Evolutionary conservation across 2,888 invertebrate species (phyloP).

Genomic region (Lathronympha strigana): DNA sequence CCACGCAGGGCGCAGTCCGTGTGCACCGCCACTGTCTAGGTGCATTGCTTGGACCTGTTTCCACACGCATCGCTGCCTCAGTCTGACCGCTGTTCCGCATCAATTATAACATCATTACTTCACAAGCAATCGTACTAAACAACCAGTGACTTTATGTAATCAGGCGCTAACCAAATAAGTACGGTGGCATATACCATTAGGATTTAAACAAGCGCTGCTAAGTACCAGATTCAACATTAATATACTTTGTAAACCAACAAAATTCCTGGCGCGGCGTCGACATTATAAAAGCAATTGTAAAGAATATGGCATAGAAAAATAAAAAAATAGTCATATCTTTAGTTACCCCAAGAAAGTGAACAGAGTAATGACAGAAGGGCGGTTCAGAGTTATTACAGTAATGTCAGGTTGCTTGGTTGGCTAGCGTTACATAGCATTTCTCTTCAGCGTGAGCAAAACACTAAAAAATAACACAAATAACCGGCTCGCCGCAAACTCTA

Average conservation of each 20-base stretch:
- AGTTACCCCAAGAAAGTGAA: slow-evolving; percentile 74
- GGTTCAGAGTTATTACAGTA: slow-evolving; percentile 79
- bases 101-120: slow-evolving; percentile 49
- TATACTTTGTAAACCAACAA: slow-evolving; percentile 51
- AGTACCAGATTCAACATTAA: slow-evolving; percentile 48
- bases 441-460: slow-evolving; percentile 67
- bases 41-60: slow-evolving; percentile 55
- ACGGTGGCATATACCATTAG: slow-evolving; percentile 50
- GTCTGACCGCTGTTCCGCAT: slow-evolving; percentile 43
- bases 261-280: slow-evolving; percentile 44
- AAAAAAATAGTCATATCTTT: slow-evolving; percentile 65
- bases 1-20: slow-evolving; percentile 47
- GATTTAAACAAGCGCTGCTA: slow-evolving; percentile 44
- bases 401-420: slow-evolving; percentile 78
- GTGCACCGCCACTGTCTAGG: slow-evolving; percentile 42
- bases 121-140: slow-evolving; percentile 26
- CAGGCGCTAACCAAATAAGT: slow-evolving; percentile 43
- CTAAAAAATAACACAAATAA: slow-evolving; percentile 80
- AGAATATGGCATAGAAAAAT: slow-evolving; percentile 62
- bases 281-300: slow-evolving; percentile 60
- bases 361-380: slow-evolving; percentile 80
- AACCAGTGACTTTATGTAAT: slow-evolving; percentile 41
- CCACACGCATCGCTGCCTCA: slow-evolving; percentile 54
- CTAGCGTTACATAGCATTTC: slow-evolving; percentile 78
- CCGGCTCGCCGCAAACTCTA: slow-evolving; percentile 80